A percentile compares a stretch with the other conserved stretches of the same genome.
These are phyloP conservation scores for Amazona guildingii DNA, from an alignment of 2,113 vertebrate genomes.

Conservation along the genomic window DNA sequence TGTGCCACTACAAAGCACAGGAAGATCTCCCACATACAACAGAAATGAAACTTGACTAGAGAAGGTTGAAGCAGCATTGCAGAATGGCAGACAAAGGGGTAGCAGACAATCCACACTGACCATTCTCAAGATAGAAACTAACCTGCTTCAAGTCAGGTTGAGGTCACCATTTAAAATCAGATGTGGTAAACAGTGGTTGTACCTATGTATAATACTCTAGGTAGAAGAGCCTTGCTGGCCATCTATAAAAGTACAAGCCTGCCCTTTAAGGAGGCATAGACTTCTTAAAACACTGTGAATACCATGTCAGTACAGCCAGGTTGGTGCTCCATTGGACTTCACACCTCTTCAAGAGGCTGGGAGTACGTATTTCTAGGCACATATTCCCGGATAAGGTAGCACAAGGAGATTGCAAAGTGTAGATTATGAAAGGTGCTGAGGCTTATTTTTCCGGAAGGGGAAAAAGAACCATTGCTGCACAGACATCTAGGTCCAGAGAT, in stretches of 20 bases:
- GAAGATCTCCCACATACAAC: background rate
- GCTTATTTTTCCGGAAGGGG: background rate
- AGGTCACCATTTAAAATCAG: background rate
- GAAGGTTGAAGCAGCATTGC: background rate
- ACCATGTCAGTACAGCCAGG: background rate
- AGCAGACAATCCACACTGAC: background rate
- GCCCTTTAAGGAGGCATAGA: background rate
- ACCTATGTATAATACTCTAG: background rate
- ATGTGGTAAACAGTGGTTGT: background rate
- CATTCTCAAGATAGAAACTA: background rate
- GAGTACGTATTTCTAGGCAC: background rate
- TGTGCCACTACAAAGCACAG: background rate
- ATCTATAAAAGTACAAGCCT: background rate
- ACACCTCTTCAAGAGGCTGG: background rate
- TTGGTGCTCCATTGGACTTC: background rate
- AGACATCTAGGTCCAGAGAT: background rate
- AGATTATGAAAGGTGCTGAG: background rate
- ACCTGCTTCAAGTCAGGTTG: background rate
- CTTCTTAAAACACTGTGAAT: background rate
- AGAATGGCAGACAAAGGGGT: background rate
- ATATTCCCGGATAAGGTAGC: background rate
- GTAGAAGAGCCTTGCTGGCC: background rate
- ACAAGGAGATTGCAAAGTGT: background rate
- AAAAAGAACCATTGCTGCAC: background rate
- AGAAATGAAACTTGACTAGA: background rate